Evolutionary conservation across 2,797 vertebrate genomes (phyloP), one percentile per base, ranked within the genome.

Genomic region (Xerus rutilus): DNA sequence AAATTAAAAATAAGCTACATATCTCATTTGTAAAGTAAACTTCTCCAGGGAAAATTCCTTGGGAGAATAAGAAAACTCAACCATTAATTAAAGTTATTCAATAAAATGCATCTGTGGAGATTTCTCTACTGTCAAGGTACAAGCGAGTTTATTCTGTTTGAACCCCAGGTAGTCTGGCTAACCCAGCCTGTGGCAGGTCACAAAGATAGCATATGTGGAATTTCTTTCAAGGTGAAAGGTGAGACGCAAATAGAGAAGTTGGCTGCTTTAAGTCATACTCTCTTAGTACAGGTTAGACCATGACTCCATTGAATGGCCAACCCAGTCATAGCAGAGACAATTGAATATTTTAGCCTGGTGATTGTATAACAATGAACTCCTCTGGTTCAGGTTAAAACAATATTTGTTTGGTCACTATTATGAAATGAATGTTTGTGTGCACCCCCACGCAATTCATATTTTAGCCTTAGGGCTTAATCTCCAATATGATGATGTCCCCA

Each of bases 71-170:
- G 79, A 62, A 86, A 94, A 69, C 54, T 35, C 30, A 15, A n/a
- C n/a, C 52, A 39, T 39, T 85, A 86, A 64, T 91, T 77, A 70
- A 86, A 94, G 43, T 5, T 89, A 95, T 62, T 90, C 32, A 57
- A 52, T 65, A 54, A 79, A 62, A 39, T 39, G 21, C n/a, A 25
- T 52, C 54, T 74, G 65, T 39, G 79, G 32, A 49, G 30, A 59
- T 52, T 49, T 49, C 20, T 35, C 32, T 35, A 30, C 52, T 30
- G 59, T 73, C 28, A 84, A 91, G 20, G 57, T 39, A 30, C 30
- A 78, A 74, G 70, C 62, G 67, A 35, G 32, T n/a, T 57, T 47
- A 47, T 35, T 89, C 54, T 82, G 49, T 62, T 17, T 62, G 45
- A 69, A 86, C 39, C 39, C 93, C 64, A 43, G 52, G 59, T 47